These are phyloP conservation scores for Medauroidea extradentata DNA, from an alignment of 1,140 invertebrate species.

Conservation along the genomic window DNA sequence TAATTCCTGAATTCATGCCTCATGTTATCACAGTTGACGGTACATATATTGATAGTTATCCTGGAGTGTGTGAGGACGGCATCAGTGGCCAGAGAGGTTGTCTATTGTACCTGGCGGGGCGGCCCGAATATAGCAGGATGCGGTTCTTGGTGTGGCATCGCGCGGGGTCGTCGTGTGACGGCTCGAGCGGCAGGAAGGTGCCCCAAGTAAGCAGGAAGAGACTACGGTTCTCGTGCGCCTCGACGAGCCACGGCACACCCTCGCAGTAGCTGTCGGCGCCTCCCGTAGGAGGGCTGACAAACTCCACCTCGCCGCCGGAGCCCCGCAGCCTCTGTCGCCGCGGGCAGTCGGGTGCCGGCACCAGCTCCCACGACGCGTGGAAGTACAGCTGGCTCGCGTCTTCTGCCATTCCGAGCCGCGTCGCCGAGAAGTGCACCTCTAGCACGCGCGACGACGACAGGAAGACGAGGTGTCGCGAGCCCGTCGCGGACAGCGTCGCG, in stretches of 20 bases:
- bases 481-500: constrained; percentile 45
- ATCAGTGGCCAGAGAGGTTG: too few species aligned
- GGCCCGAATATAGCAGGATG: constrained; percentile 58
- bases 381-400: constrained; percentile 66
- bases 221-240: constrained; percentile 66
- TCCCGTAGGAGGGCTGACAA: constrained; percentile 54
- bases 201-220: constrained; percentile 73
- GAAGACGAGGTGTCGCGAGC: constrained; percentile 55
- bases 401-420: constrained; percentile 59
- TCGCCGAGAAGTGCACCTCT: constrained; percentile 58
- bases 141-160: constrained; percentile 57
- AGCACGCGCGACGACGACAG: constrained; percentile 56
- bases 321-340: constrained; percentile 58
- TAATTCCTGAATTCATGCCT: too few species aligned
- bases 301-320: constrained; percentile 56
- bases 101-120: constrained; percentile 46
- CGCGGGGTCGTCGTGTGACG: constrained; percentile 50
- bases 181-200: constrained; percentile 48
- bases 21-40: too few species aligned
- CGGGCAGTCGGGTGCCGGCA: constrained; percentile 59
- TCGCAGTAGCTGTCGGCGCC: constrained; percentile 61
- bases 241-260: constrained; percentile 67
- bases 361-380: constrained; percentile 60
- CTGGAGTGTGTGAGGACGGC: too few species aligned
- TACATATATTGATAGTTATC: too few species aligned